Conservation (phyloP, 2,888 invertebrate genomes). For the Acleris cristana region DNA sequence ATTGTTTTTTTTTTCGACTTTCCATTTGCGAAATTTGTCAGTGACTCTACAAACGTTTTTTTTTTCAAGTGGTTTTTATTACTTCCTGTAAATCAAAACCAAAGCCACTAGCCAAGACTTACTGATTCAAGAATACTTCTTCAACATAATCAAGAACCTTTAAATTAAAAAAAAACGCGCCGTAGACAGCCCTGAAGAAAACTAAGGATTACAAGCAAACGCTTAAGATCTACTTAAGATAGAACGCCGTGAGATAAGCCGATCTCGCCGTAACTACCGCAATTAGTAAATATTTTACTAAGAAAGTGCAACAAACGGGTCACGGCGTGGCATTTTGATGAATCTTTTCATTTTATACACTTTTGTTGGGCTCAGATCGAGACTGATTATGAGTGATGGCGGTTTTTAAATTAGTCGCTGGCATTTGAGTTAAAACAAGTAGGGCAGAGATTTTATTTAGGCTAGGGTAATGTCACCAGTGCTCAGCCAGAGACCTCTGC, state of each 20-base stretch:
- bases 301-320: constrained; percentile 47
- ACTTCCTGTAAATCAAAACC: too few species aligned
- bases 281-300: constrained; percentile 60
- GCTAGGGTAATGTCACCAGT: too few species aligned
- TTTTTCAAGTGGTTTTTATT: too few species aligned
- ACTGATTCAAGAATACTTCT: too few species aligned
- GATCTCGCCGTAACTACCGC: constrained; percentile 45
- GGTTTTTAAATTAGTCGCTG: constrained; percentile 29
- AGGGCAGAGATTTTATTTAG: neutral
- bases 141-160: too few species aligned
- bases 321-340: constrained; percentile 38
- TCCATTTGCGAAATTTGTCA: too few species aligned
- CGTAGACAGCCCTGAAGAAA: constrained; percentile 21
- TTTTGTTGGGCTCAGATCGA: constrained; percentile 35
- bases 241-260: constrained; percentile 36
- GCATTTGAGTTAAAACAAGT: constrained; percentile 24
- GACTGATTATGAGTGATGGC: constrained; percentile 33
- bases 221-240: constrained; percentile 40
- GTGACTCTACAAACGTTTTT: too few species aligned
- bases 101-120: too few species aligned
- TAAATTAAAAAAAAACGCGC: too few species aligned
- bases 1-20: too few species aligned
- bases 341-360: constrained; percentile 38
- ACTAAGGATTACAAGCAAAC: constrained; percentile 38
- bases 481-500: too few species aligned